Evolutionary conservation across 2,888 invertebrate species (phyloP), one percentile per base, ranked within the genome.

Genomic region (Drosophila tanythrix): DNA sequence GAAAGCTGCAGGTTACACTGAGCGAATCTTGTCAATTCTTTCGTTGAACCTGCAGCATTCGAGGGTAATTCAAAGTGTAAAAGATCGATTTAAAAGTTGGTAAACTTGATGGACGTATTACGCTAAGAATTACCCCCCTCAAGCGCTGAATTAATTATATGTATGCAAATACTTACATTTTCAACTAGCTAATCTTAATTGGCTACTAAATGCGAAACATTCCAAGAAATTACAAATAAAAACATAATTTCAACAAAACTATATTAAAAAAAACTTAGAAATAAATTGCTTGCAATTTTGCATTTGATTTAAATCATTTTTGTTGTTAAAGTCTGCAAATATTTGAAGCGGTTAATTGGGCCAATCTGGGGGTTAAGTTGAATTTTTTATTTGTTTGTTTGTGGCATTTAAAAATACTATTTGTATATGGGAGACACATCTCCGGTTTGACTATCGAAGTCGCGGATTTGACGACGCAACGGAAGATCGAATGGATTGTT

Each of bases 391-490:
- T 13, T 61, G 13, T 63, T 40, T 61, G 6, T 63, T 58, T 56
- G 27, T 63, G 36, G 46, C 58, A 59, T 60, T 71, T 62, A 56
- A 52, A 61, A 71, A 46, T 62, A 70, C 36, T 70, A 64, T 35
- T 51, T 40, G 36, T 56, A 25, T 66, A 38, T 48, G 46, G 29
- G 43, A 65, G 43, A 79, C 70, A 73, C 70, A 61, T 70, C 68
- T 71, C 72, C 40, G 70, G 88, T 79, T 89, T 88, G 86, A 81
- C 76, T 70, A 88, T 88, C 88, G 87, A 88, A 74, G 79, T 88
- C 87, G 79, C 77, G 87, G 90, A 88, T 88, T 88, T 88, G 87
- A 89, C 83, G 85, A 74, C 76, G 81, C 67, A 85, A 79, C 74
- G 70, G 70, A 88, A 85, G 59, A 79, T 67, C 67, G 77, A 70